These are phyloP conservation scores for Takifugu flavidus DNA, from an alignment of 2,113 vertebrate species.

Conservation along the genomic window DNA sequence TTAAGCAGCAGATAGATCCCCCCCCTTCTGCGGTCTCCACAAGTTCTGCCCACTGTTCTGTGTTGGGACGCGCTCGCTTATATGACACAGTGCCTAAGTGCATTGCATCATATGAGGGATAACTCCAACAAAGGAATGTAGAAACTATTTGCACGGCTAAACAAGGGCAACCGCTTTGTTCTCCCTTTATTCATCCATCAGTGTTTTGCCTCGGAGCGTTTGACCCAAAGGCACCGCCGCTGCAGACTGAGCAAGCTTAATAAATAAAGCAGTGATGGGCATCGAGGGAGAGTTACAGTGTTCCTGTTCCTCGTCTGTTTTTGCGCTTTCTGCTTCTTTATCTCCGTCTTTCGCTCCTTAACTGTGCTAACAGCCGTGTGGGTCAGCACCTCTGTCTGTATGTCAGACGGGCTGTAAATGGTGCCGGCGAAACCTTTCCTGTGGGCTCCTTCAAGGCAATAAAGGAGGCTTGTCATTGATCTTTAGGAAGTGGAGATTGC, in stretches of 20 bases:
- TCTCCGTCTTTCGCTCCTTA: conserved; percentile 28
- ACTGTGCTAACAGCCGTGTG: conserved; percentile 38
- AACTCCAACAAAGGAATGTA: conserved; percentile 3
- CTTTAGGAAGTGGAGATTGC: neutral
- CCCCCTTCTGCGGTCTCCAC: conserved; percentile 24
- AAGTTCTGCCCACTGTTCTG: conserved; percentile 28
- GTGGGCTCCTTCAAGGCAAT: neutral
- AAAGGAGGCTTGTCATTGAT: conserved; percentile 13
- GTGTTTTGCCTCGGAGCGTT: conserved; percentile 32
- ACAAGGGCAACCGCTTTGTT: conserved; percentile 20
- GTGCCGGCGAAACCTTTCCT: neutral
- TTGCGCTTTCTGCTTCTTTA: conserved; percentile 31
- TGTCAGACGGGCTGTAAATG: conserved; percentile 22
- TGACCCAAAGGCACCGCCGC: conserved; percentile 50
- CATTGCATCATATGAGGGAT: conserved; percentile 5
- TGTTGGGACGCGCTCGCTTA: conserved; percentile 22
- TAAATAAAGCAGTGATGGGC: conserved; percentile 55
- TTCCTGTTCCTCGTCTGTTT: conserved; percentile 47
- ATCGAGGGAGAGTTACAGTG: conserved; percentile 42
- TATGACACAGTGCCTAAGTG: conserved; percentile 15
- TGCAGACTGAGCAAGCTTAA: conserved; percentile 41
- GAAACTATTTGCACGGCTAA: conserved; percentile 12
- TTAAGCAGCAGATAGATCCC: conserved; percentile 38
- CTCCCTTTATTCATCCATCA: conserved; percentile 29
- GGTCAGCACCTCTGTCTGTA: conserved; percentile 5